These are phyloP conservation scores for Drosophila multiciliata DNA, from an alignment of 2,888 invertebrate species.

Conservation along the genomic window DNA sequence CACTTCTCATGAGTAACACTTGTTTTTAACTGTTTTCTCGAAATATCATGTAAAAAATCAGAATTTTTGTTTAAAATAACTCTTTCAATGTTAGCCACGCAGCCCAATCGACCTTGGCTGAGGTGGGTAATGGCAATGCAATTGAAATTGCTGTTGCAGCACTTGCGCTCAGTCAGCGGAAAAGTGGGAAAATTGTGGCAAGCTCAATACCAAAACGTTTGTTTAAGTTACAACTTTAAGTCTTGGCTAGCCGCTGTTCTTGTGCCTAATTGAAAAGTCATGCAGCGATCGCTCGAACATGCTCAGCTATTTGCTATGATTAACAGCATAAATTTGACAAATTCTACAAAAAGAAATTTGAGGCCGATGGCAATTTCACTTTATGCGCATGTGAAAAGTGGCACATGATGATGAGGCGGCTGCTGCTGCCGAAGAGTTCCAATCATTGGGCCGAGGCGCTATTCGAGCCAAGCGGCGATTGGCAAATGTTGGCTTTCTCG, in stretches of 20 bases:
- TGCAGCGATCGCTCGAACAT: conserved; percentile 13
- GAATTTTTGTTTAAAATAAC: conserved; percentile 43
- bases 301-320: conserved; percentile 1
- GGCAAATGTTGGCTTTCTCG: conserved; percentile 73
- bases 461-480: conserved; percentile 60
- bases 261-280: conserved; percentile 38
- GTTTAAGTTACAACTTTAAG: conserved; percentile 18
- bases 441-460: conserved; percentile 72
- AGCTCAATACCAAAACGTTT: conserved; percentile 19
- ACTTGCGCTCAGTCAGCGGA: conserved; percentile 46
- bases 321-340: conserved; percentile 38
- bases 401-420: conserved; percentile 77
- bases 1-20: conserved; percentile 9
- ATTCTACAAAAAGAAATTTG: conserved; percentile 63
- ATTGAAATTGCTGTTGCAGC: conserved; percentile 26
- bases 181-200: conserved; percentile 25
- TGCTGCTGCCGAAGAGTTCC: conserved; percentile 60
- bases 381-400: conserved; percentile 76
- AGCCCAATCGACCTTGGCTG: conserved; percentile 69
- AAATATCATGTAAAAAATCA: conserved; percentile 39
- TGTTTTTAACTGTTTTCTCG: conserved; percentile 13
- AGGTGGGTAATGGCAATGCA: conserved; percentile 29
- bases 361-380: conserved; percentile 66
- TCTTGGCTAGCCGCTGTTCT: conserved; percentile 13
- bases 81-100: conserved; percentile 66